Conservation (phyloP, 2,113 vertebrate species). For the Pavo muticus region DNA sequence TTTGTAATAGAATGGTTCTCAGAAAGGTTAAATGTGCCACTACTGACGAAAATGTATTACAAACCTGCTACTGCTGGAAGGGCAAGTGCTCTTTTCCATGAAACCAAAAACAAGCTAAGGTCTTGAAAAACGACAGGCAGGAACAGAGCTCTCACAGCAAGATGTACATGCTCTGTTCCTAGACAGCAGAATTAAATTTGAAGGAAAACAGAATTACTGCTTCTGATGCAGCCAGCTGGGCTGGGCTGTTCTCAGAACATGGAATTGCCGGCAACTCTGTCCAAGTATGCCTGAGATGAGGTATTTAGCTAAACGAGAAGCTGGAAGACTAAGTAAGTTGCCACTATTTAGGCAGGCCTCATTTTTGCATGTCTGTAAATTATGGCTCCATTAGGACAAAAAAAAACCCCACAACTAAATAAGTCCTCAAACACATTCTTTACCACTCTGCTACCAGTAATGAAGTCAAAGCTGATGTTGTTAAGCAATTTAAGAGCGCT, state of each 20-base stretch:
- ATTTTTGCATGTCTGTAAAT: not conserved
- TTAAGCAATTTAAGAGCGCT: not conserved
- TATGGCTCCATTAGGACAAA: not conserved
- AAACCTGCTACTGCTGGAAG: not conserved
- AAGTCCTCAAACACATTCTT: not conserved
- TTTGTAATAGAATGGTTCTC: not conserved
- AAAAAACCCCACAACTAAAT: not conserved
- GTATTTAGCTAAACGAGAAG: not conserved
- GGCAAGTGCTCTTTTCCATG: not conserved
- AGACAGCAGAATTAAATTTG: not conserved
- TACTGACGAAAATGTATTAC: conserved; percentile 21
- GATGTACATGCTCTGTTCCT: not conserved
- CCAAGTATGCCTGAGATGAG: not conserved
- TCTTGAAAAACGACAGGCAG: not conserved
- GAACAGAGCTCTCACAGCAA: not conserved
- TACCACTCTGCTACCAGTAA: not conserved
- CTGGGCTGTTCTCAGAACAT: not conserved
- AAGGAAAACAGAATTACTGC: not conserved
- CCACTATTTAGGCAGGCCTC: not conserved
- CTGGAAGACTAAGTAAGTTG: not conserved
- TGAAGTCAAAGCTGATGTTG: not conserved
- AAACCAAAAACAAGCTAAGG: not conserved
- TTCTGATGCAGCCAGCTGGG: not conserved
- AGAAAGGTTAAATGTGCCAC: not conserved
- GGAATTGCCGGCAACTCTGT: not conserved